Percentiles rank a stretch among this genome's conserved stretches.
phyloP scores from a whole-genome alignment of 1,140 invertebrate species.

The Euborellia annulipes region DNA sequence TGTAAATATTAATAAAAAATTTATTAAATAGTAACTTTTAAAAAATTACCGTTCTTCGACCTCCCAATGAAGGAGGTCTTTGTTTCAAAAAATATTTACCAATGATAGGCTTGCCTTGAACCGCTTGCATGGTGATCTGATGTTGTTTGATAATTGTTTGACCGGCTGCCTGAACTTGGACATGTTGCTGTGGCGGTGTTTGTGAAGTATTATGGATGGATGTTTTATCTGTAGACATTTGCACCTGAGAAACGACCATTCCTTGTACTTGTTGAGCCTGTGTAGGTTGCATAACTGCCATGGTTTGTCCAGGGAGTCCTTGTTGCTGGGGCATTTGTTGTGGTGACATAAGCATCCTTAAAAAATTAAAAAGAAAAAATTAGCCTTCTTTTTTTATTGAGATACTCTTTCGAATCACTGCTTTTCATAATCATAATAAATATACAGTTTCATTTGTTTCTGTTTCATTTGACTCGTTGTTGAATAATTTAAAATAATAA shows the following conservation, averaged over 20 bases:
- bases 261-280: constrained; percentile 20
- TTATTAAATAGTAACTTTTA: no score
- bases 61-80: neutral
- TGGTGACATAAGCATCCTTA: no score
- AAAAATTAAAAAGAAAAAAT: no score
- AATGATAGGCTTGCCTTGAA: constrained; percentile 16
- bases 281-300: neutral
- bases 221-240: constrained; percentile 14
- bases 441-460: no score
- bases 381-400: no score
- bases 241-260: constrained; percentile 10
- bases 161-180: neutral
- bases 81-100: neutral
- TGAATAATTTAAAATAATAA: no score
- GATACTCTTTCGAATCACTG: no score
- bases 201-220: constrained; percentile 20
- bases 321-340: constrained; percentile 21
- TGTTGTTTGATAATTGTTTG: neutral
- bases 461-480: no score
- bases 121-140: neutral
- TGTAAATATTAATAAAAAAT: no score
- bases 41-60: neutral
- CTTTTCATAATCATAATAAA: no score
- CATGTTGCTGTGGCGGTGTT: constrained; percentile 28
- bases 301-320: constrained; percentile 13